These are phyloP conservation scores for Argya squamiceps DNA, from an alignment of 2,797 vertebrate species.

Conservation along the genomic window DNA sequence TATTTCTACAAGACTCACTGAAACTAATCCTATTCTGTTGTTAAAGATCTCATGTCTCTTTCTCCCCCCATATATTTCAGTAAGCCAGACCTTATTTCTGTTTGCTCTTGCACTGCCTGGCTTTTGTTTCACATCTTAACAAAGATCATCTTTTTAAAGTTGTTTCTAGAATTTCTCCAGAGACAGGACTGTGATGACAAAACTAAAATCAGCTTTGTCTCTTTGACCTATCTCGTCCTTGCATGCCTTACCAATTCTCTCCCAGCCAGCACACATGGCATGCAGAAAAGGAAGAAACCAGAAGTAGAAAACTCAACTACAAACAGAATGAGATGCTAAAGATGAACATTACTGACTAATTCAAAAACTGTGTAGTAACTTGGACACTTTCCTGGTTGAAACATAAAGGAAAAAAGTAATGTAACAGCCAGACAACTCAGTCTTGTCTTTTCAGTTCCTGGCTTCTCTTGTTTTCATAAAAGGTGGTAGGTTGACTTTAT, in stretches of 20 bases:
- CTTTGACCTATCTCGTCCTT: background rate
- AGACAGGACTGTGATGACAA: background rate
- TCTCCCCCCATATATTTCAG: background rate
- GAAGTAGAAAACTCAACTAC: background rate
- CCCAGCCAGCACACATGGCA: background rate
- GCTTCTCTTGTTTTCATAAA: conserved; percentile 31
- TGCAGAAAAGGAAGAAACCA: background rate
- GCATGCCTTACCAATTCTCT: background rate
- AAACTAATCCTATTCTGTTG: background rate
- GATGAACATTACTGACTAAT: conserved; percentile 20
- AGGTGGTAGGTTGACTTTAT: conserved; percentile 31
- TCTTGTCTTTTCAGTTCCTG: background rate
- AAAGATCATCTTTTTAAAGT: conserved; percentile 29
- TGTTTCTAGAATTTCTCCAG: conserved; percentile 54
- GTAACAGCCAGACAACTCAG: background rate
- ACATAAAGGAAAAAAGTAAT: conserved; percentile 7
- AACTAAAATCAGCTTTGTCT: conserved; percentile 15
- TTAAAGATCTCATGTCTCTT: background rate
- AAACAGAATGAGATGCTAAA: conserved; percentile 15
- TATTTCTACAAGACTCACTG: background rate
- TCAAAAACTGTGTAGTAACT: background rate
- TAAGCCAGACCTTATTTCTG: conserved; percentile 1
- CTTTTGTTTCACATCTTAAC: conserved; percentile 35
- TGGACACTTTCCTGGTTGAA: conserved; percentile 2
- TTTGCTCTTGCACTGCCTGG: conserved; percentile 2